Evolutionary conservation across 2,888 invertebrate species (phyloP), one percentile per base, ranked within the genome.

Genomic region (Erynnis tages): DNA sequence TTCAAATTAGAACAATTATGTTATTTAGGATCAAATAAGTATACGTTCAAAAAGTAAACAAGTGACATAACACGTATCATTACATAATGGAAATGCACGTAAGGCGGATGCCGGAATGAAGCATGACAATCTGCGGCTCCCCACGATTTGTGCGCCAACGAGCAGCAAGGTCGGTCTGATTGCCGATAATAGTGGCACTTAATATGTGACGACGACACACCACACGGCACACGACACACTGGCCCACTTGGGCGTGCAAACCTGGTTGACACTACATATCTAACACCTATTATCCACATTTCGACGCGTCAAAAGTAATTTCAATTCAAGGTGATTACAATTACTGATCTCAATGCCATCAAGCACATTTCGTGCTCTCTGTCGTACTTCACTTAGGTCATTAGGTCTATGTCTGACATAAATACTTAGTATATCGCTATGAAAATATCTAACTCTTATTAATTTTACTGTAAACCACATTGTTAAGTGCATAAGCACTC

Each of bases 151-250:
- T 67, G 76, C 78, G 73, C 75, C 85, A 88, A 88, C 83, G 76
- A 87, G 87, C 82, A 65, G 73, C 87, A 88, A 88, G 88, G 89
- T 85, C 88, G 49, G 41, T 70, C 79, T 87, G 87, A 89, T 89
- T 88, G 87, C 71, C 76, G 69, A 82, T 87, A 87, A 87, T 84
- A 76, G 75, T 76, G 59, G 66, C 77, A 76, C 79, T 81, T 50
- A 37, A 44, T 50, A 49, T 41, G 34, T 49, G 49, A 49, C 34
- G 49, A 49, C 49, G 32, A 49, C 21, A 38, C 40, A 48, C 40
- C 79, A 78, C 76, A 76, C 71, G 59, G 73, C 73, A 62, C 71
- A 65, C 81, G 79, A 71, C 79, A 81, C 66, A 76, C 70, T 82
- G 79, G 67, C 82, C 83, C 71, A 83, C 72, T 82, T 84, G 56